Base-by-base conservation (phyloP, 2,797 vertebrate species). In the Urocyon cinereoargenteus region DNA sequence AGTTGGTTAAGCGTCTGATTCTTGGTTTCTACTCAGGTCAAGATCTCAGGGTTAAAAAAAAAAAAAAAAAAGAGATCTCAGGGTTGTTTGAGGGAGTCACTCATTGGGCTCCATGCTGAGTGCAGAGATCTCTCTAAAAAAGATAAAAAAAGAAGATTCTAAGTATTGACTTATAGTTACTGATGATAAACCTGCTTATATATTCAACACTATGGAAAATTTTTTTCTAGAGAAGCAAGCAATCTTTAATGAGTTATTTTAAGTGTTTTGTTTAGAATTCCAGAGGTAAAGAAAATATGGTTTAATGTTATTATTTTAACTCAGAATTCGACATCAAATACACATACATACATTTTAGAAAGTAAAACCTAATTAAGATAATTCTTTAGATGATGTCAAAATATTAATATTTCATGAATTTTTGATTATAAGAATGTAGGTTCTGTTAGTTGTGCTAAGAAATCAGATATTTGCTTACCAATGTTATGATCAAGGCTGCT, bases 281-380 rank as follows among this genome's bases (percentile, higher is more conserved):
- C 24, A 93, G 64, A 24, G 1, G 4, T 94, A 66, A 85, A 61
- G 24, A 36, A 73, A 91, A 97, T 91, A 13, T 85, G 96, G 31
- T 87, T 97, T 94, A 96, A 96, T 96, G 64, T 91, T 94, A 81
- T 87, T 85, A 96, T 92, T 94, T 94, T 94, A 66, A 59, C 94
- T 49, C 31, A 78, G 14, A 97, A 86, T 96, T 94, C 98, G 88
- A 96, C 34, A 95, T 92, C 26, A 98, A 93, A 98, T 96, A 92
- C 90, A 70, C 92, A 95, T 97, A 31, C 16, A 77, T 18, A 49
- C 26, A 45, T 73, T 96, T 98, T 68, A 94, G 77, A 75, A 87
- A 83, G 61, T 95, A 28, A 96, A 88, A 88, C 31, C 78, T 86
- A 96, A 96, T 97, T 97, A 94, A 92, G 55, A 28, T 0, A 81